These are phyloP conservation scores for Darevskia nairensis DNA, from an alignment of 2,797 vertebrate genomes.

Conservation along the genomic window DNA sequence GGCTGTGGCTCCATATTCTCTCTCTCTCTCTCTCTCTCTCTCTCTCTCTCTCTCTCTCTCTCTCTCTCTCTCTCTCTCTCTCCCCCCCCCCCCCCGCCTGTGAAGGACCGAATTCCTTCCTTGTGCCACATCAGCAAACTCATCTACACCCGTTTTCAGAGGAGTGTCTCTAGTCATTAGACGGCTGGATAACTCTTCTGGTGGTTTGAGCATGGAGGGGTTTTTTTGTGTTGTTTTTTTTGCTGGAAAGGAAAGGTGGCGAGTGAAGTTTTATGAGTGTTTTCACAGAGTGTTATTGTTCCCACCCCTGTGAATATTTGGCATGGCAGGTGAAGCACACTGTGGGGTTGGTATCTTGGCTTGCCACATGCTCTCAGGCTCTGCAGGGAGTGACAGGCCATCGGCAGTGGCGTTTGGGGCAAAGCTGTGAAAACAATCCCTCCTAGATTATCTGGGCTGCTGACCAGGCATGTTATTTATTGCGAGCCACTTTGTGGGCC, in stretches of 20 bases:
- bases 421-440: conserved; percentile 86
- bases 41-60: neutral
- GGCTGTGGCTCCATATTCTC: conserved; percentile 17
- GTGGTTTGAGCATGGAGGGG: conserved; percentile 51
- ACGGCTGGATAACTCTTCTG: conserved; percentile 45
- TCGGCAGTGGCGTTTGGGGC: conserved; percentile 69
- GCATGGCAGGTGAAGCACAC: conserved; percentile 70
- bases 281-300: conserved; percentile 72
- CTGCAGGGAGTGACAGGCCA: conserved; percentile 77
- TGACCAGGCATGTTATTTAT: conserved; percentile 74
- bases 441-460: conserved; percentile 77
- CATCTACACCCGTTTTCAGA: conserved; percentile 38
- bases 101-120: conserved; percentile 10
- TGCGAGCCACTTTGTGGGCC: conserved; percentile 63
- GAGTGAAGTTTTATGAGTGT: conserved; percentile 68
- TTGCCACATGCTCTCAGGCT: conserved; percentile 72
- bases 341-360: conserved; percentile 74
- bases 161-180: conserved; percentile 35
- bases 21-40: too few species aligned
- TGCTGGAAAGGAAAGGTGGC: conserved; percentile 27
- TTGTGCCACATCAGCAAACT: conserved; percentile 49
- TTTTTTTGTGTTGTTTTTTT: neutral
- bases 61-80: too few species aligned
- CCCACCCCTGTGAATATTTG: conserved; percentile 66
- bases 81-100: neutral